Percentiles rank a stretch among this genome's conserved stretches.
These are phyloP conservation scores for Drosophila limbata DNA, from an alignment of 2,888 invertebrate genomes.

Conservation along the genomic window DNA sequence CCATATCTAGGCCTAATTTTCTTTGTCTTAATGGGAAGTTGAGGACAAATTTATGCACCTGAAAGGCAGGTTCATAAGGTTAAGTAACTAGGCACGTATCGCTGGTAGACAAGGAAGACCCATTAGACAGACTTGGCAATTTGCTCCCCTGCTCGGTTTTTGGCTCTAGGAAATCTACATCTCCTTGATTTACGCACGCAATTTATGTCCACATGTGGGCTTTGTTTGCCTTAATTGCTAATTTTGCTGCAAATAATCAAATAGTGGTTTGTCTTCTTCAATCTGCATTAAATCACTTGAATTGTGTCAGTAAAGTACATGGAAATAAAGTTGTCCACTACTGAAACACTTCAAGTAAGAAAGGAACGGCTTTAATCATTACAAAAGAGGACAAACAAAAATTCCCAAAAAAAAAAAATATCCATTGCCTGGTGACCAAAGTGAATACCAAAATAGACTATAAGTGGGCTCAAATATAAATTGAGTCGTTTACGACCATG, in stretches of 20 bases:
- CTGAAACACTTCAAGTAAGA: not conserved
- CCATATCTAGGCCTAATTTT: constrained; percentile 28
- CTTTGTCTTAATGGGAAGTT: constrained; percentile 10
- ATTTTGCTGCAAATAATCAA: constrained; percentile 58
- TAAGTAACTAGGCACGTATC: constrained; percentile 23
- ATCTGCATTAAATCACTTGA: constrained; percentile 7
- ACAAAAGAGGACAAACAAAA: constrained; percentile 19
- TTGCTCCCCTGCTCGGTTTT: not conserved
- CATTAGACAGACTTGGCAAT: constrained; percentile 7
- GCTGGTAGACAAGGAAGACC: constrained; percentile 2
- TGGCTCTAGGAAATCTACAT: constrained; percentile 51
- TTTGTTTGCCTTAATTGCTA: constrained; percentile 54
- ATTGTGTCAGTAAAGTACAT: not conserved
- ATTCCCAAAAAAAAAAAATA: constrained; percentile 17
- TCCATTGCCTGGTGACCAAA: constrained; percentile 15
- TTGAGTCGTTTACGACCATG: constrained; percentile 20
- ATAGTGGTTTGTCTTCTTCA: constrained; percentile 27
- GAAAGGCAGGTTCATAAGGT: constrained; percentile 45
- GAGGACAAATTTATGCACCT: constrained; percentile 65
- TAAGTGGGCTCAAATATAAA: constrained; percentile 16
- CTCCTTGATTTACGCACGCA: constrained; percentile 65
- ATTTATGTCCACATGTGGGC: constrained; percentile 51
- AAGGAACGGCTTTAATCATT: constrained; percentile 6
- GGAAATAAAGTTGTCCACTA: not conserved
- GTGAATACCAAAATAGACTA: constrained; percentile 14